Conservation (phyloP, 2,113 vertebrate genomes). For the Archilochus colubris region DNA sequence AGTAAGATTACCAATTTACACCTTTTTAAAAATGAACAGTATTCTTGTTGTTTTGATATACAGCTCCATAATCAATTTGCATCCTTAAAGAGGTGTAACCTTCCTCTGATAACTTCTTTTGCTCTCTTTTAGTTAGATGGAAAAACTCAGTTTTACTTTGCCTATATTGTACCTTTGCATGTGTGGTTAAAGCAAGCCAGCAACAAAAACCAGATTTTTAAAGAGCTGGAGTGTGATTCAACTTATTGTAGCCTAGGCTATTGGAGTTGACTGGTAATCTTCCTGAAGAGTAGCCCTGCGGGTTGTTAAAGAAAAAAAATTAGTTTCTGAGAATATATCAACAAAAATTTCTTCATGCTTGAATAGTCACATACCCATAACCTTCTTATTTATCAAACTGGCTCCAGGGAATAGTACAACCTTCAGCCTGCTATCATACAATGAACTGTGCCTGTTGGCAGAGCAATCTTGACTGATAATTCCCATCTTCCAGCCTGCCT, state of each 20-base stretch:
- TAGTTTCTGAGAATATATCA: constrained; percentile 59
- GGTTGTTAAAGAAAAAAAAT: constrained; percentile 46
- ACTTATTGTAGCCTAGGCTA: constrained; percentile 29
- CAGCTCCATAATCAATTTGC: constrained; percentile 69
- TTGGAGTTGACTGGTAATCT: constrained; percentile 25
- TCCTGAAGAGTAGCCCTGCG: constrained; percentile 16
- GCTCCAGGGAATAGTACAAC: constrained; percentile 36
- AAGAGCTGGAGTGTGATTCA: constrained; percentile 24
- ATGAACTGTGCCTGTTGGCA: constrained; percentile 15
- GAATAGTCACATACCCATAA: constrained; percentile 34
- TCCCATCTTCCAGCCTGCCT: constrained; percentile 12
- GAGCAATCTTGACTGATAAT: constrained; percentile 43
- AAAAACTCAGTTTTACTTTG: constrained; percentile 65
- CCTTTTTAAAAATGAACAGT: constrained; percentile 74
- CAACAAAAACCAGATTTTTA: constrained; percentile 27
- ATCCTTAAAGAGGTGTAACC: constrained; percentile 73
- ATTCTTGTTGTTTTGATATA: constrained; percentile 74
- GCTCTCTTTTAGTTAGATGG: constrained; percentile 66
- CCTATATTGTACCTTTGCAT: constrained; percentile 44
- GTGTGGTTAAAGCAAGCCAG: constrained; percentile 44
- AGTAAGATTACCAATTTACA: constrained; percentile 76
- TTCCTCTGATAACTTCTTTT: constrained; percentile 67
- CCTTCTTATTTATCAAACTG: constrained; percentile 60
- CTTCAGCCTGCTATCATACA: not conserved
- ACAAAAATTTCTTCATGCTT: constrained; percentile 64